Conservation (phyloP, 2,797 vertebrate species). For the Paratrypauchen microcephalus region DNA sequence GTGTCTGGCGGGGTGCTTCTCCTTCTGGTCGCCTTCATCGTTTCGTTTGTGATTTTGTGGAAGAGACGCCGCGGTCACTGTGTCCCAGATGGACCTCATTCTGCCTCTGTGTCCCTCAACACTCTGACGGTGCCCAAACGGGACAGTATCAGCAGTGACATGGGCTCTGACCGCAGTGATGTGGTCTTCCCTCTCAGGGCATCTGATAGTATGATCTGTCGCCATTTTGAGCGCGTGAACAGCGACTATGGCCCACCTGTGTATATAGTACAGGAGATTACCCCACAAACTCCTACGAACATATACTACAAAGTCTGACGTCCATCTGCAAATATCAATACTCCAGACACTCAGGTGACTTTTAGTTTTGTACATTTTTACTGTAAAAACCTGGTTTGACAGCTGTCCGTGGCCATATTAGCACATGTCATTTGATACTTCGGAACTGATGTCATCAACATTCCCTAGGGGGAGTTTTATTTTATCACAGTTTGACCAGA, state of each 20-base stretch:
- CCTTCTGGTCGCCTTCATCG: conserved; percentile 78
- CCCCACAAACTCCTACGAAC: conserved; percentile 93
- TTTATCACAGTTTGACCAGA: no score
- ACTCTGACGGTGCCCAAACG: conserved; percentile 90
- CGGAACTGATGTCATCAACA: no score
- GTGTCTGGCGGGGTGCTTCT: conserved; percentile 86
- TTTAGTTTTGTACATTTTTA: conserved; percentile 10
- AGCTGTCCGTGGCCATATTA: not conserved
- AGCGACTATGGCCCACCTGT: conserved; percentile 95
- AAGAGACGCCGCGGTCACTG: conserved; percentile 80
- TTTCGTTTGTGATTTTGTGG: conserved; percentile 83
- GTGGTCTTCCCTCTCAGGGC: conserved; percentile 90
- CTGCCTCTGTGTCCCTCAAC: conserved; percentile 88
- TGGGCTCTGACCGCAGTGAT: conserved; percentile 93
- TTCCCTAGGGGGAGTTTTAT: no score
- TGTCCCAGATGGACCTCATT: conserved; percentile 85
- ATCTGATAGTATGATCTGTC: conserved; percentile 92
- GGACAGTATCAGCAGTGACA: conserved; percentile 80
- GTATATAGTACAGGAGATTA: conserved; percentile 98
- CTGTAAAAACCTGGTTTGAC: conserved; percentile 6
- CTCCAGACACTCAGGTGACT: not conserved
- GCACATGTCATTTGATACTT: not conserved
- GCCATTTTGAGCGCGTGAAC: conserved; percentile 95
- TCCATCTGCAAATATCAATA: conserved; percentile 10
- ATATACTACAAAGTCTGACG: conserved; percentile 90